Base-by-base conservation (phyloP, 2,113 vertebrate genomes). In the Pelobates fuscus region DNA sequence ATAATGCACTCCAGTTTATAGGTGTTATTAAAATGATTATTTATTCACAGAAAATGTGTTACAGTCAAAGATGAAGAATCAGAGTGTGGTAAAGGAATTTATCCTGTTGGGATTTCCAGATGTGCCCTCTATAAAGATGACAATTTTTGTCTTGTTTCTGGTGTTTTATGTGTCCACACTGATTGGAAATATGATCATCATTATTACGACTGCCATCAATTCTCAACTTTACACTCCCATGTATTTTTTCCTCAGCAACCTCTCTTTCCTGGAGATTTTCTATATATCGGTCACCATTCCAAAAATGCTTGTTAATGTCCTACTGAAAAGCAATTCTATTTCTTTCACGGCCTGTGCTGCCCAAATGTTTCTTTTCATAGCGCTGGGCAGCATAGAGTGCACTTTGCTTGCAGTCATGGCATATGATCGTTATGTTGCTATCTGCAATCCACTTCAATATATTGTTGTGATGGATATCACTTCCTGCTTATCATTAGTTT, bases 181-280 rank as follows among this genome's bases (percentile, higher is more conserved):
- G 12, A 17, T 49, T 18, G 12, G 44, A 18, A 49, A 49, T 3
- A 2, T 49, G 1, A 7, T 49, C 15, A 49, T 49, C 44, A 49
- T 49, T 17, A 49, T 49, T 3, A 49, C 44, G 15, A 49, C 44
- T 4, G 5, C 44, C 8, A 32, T 32, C 30, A 5, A 32, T 10
- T 5, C 30, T 10, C 30, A 10, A 10, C 30, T 32, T 62, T 87
- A 27, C 86, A 86, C 18, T 81, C 83, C 82, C 8, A 87, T 87
- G 86, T 85, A 86, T 55, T 80, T 86, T 24, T 80, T 87, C 2
- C 32, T 87, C 24, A 79, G 79, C 29, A 84, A 83, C 8, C 82
- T 87, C 44, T 85, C 86, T 18, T 82, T 86, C 49, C 21, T 86
- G 60, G 85, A 88, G 43, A 81, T 86, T 21, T 84, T 81, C 74